Conservation (phyloP, 2,113 vertebrate genomes). For the Sigmodon hispidus region DNA sequence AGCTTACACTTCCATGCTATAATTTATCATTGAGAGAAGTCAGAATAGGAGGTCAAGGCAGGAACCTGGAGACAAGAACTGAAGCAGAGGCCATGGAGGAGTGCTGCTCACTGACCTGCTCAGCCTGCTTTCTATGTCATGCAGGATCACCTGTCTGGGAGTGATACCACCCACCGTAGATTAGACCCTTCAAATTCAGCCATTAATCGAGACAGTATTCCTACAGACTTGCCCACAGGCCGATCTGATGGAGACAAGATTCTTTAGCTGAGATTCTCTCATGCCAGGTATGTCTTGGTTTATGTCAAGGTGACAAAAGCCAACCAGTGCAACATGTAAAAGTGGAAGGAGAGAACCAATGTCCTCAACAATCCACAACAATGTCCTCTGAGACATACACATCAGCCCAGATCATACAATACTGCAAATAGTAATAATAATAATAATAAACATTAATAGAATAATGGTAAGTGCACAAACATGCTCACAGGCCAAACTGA, state of each 20-base stretch:
- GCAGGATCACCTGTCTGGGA: background rate
- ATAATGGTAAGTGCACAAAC: background rate
- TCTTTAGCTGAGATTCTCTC: background rate
- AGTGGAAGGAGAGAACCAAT: background rate
- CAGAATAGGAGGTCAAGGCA: background rate
- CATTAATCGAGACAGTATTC: too few relatives aligned
- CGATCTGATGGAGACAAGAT: background rate
- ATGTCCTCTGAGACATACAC: background rate
- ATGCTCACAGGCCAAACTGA: background rate
- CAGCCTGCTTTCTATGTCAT: background rate
- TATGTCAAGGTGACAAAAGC: background rate
- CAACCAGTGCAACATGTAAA: background rate
- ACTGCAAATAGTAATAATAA: too few relatives aligned
- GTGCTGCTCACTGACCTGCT: background rate
- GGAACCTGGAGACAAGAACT: background rate
- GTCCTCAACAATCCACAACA: too few relatives aligned
- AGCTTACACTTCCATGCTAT: background rate
- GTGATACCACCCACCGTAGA: background rate
- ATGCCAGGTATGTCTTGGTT: background rate
- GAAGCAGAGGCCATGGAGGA: background rate
- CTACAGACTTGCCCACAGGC: background rate
- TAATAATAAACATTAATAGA: background rate
- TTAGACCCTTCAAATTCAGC: background rate
- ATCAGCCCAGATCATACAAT: too few relatives aligned
- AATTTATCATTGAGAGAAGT: background rate